Evolutionary conservation across 2,113 vertebrate species (phyloP).

Genomic region (Planiliza haematocheilus): DNA sequence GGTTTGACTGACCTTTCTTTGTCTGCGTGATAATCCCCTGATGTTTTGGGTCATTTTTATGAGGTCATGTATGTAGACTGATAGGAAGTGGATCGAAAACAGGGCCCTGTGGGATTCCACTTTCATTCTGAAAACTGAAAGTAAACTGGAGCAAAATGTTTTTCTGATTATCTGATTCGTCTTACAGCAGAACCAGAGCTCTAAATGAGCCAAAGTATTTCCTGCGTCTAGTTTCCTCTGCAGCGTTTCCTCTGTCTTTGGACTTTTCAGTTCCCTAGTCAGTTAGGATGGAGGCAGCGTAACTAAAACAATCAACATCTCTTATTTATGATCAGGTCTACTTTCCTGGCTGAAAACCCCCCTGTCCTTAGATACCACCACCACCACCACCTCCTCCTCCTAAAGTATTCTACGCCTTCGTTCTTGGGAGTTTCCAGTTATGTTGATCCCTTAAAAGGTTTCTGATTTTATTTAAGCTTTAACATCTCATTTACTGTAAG

Average conservation of each 20-base stretch:
- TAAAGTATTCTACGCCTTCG: too few species aligned
- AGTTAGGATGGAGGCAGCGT: background rate
- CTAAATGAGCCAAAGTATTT: background rate
- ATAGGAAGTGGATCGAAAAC: too few species aligned
- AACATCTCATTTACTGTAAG: background rate
- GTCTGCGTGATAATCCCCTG: too few species aligned
- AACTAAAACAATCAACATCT: background rate
- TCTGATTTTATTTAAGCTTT: background rate
- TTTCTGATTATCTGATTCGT: too few species aligned
- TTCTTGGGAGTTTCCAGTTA: conserved; percentile 5
- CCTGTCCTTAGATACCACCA: background rate
- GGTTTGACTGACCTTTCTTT: too few species aligned
- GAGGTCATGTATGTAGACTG: too few species aligned
- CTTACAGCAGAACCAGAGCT: too few species aligned
- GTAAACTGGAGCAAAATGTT: too few species aligned
- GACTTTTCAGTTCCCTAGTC: background rate
- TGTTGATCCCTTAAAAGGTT: background rate
- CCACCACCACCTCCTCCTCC: background rate
- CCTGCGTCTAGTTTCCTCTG: background rate
- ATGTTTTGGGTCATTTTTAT: too few species aligned
- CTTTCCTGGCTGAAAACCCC: background rate
- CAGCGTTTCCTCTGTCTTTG: background rate
- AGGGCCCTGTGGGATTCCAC: too few species aligned
- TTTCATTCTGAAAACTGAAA: too few species aligned
- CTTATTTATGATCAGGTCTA: background rate